phyloP scores from a whole-genome alignment of 2,113 vertebrate genomes.

The Neomonachus schauinslandi region DNA sequence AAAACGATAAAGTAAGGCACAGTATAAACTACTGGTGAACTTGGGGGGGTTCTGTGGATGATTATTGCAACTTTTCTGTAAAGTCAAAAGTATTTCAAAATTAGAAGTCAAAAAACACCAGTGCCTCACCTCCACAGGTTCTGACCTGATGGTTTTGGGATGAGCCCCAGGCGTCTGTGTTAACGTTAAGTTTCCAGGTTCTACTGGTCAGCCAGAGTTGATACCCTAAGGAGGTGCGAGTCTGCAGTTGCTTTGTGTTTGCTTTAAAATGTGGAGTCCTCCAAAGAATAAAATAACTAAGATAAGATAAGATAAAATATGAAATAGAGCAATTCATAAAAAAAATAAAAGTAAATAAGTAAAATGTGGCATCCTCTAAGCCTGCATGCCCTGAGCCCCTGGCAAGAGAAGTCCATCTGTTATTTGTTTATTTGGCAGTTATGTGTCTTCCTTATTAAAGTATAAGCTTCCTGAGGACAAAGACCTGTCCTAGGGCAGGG shows the following conservation, averaged over 20 bases:
- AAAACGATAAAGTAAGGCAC: neutral
- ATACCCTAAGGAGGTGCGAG: neutral
- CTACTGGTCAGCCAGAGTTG: neutral
- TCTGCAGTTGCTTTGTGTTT: too few relatives aligned
- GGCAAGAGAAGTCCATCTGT: neutral
- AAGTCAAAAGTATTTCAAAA: neutral
- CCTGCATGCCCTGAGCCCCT: neutral
- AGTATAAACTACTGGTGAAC: too few relatives aligned
- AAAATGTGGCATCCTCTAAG: too few relatives aligned
- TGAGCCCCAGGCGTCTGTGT: fast-evolving
- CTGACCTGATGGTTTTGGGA: neutral
- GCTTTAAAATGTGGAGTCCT: neutral
- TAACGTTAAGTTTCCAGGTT: neutral
- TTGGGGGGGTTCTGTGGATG: neutral
- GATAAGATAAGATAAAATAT: too few relatives aligned
- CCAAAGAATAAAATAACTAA: neutral
- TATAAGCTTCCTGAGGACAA: neutral
- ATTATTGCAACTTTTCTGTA: neutral
- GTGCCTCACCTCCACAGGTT: neutral
- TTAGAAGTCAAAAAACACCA: neutral
- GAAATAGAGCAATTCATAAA: neutral
- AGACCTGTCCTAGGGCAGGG: neutral
- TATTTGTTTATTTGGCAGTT: neutral
- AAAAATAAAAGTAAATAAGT: neutral
- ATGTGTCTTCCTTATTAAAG: neutral